Evolutionary conservation across 2,113 vertebrate species (phyloP).

Genomic region (Ceuthmochares aereus): DNA sequence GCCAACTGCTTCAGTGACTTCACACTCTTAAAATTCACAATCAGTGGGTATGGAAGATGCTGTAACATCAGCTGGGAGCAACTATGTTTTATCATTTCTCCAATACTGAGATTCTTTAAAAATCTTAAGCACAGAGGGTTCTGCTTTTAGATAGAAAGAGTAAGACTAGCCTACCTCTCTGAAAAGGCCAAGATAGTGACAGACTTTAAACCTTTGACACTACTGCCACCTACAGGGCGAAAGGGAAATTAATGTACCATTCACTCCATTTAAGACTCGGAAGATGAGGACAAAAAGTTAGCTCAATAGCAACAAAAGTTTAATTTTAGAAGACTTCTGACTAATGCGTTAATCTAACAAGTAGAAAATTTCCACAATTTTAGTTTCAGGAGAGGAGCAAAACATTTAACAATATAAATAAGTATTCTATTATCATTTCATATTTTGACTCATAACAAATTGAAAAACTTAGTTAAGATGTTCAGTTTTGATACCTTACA

Average conservation of each 20-base stretch:
- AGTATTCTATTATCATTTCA: background rate
- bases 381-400: background rate
- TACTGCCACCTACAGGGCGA: conserved; percentile 56
- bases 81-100: background rate
- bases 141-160: background rate
- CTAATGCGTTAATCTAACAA: background rate
- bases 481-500: background rate
- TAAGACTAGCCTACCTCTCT: background rate
- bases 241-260: background rate
- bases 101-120: background rate
- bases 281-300: background rate
- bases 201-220: background rate
- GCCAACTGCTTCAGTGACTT: background rate
- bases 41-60: background rate
- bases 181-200: background rate
- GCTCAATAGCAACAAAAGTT: background rate
- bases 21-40: background rate
- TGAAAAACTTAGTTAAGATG: background rate
- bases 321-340: background rate
- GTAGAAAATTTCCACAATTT: background rate
- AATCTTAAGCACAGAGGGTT: background rate
- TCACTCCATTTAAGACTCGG: background rate
- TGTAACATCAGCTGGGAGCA: background rate
- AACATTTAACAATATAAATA: background rate
- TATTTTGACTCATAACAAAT: background rate